Evolutionary conservation across 2,797 vertebrate genomes (phyloP).

Genomic region (Clamator glandarius): DNA sequence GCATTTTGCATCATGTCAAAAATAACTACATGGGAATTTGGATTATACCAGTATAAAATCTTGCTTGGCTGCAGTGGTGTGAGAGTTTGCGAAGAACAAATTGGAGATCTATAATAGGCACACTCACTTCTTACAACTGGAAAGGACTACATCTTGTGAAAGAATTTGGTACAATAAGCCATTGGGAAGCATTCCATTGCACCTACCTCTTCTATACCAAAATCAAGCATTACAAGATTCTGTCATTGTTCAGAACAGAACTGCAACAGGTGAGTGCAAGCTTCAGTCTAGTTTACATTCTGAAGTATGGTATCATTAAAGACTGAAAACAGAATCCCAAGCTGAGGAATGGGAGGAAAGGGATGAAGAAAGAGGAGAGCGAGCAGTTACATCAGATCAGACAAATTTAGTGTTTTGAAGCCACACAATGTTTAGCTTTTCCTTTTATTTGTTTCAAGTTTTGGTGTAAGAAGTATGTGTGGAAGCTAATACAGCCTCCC

Average conservation of each 20-base stretch:
- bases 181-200: constrained; percentile 84
- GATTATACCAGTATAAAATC: constrained; percentile 34
- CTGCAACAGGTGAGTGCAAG: constrained; percentile 65
- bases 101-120: neutral
- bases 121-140: neutral
- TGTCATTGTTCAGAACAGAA: constrained; percentile 57
- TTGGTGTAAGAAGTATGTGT: constrained; percentile 79
- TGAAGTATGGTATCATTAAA: constrained; percentile 66
- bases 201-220: constrained; percentile 81
- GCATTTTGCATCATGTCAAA: neutral
- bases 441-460: constrained; percentile 78
- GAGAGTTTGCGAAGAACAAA: constrained; percentile 22
- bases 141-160: neutral
- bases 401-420: constrained; percentile 75
- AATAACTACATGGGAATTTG: constrained; percentile 42
- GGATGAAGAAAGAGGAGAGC: constrained; percentile 23
- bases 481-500: constrained; percentile 71
- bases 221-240: constrained; percentile 66
- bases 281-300: constrained; percentile 70
- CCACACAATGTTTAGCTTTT: constrained; percentile 76
- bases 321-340: constrained; percentile 17
- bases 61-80: constrained; percentile 61
- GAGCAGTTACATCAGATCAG: constrained; percentile 63
- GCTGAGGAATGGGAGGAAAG: neutral
- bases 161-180: constrained; percentile 76